Conservation (phyloP, 2,113 vertebrate species). For the Indri indri region DNA sequence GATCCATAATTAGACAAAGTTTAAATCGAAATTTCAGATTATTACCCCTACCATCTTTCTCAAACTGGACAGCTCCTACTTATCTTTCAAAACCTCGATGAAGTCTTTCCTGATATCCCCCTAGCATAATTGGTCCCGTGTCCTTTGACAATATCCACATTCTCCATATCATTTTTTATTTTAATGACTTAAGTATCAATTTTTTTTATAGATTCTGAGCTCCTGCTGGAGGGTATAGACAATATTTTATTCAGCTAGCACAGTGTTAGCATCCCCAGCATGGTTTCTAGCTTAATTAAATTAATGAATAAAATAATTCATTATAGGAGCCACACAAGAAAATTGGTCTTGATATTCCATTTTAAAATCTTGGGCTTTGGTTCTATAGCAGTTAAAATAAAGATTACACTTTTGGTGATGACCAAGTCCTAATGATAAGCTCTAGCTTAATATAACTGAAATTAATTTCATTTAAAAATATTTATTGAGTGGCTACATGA, state of each 20-base stretch:
- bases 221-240: neutral
- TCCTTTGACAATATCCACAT: neutral
- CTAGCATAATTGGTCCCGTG: neutral
- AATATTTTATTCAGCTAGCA: neutral
- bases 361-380: neutral
- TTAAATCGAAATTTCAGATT: conserved; percentile 18
- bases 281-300: neutral
- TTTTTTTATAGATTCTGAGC: neutral
- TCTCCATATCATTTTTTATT: conserved; percentile 11
- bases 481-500: neutral
- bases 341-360: neutral
- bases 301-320: neutral
- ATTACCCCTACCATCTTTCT: neutral
- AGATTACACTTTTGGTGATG: neutral
- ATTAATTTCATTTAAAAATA: neutral
- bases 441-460: neutral
- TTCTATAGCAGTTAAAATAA: neutral
- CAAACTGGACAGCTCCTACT: neutral
- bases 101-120: neutral
- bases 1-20: conserved; percentile 16
- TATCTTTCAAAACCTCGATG: neutral
- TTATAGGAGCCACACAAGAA: neutral
- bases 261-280: neutral
- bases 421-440: neutral
- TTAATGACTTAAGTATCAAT: neutral